Evolutionary conservation across 2,888 invertebrate species (phyloP).

Genomic region (Anthrax anthrax): DNA sequence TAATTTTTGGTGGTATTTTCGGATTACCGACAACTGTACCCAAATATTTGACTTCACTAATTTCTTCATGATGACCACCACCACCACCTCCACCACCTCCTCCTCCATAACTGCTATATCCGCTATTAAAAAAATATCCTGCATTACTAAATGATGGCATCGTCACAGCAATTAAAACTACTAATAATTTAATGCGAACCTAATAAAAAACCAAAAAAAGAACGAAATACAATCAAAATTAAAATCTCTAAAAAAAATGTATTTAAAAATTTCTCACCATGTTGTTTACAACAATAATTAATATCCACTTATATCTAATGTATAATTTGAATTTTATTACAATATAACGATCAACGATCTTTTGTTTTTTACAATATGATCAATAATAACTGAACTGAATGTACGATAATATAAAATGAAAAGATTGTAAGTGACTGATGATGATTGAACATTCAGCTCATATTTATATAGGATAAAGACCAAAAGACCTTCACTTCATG

Average conservation of each 20-base stretch:
- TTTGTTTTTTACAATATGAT: too few relatives aligned
- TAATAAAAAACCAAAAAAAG: background rate
- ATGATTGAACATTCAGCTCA: conserved; percentile 5
- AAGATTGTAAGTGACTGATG: conserved; percentile 8
- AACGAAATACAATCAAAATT: background rate
- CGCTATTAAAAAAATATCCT: background rate
- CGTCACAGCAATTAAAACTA: conserved; percentile 5
- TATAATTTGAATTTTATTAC: too few relatives aligned
- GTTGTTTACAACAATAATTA: too few relatives aligned
- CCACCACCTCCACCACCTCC: background rate
- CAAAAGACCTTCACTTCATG: conserved; percentile 12
- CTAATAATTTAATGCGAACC: background rate
- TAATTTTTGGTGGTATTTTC: conserved; percentile 43
- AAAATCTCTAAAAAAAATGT: too few relatives aligned
- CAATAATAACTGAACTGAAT: too few relatives aligned
- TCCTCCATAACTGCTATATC: background rate
- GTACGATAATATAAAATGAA: conserved; percentile 4
- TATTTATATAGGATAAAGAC: conserved; percentile 10
- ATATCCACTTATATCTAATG: too few relatives aligned
- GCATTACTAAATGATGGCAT: background rate
- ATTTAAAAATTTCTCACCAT: conserved; percentile 6
- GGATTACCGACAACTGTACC: conserved; percentile 12
- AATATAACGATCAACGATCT: too few relatives aligned
- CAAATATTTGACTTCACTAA: conserved; percentile 7
- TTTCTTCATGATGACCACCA: conserved; percentile 1